phyloP scores from a whole-genome alignment of 2,888 invertebrate species.

The Eupithecia vulgata region DNA sequence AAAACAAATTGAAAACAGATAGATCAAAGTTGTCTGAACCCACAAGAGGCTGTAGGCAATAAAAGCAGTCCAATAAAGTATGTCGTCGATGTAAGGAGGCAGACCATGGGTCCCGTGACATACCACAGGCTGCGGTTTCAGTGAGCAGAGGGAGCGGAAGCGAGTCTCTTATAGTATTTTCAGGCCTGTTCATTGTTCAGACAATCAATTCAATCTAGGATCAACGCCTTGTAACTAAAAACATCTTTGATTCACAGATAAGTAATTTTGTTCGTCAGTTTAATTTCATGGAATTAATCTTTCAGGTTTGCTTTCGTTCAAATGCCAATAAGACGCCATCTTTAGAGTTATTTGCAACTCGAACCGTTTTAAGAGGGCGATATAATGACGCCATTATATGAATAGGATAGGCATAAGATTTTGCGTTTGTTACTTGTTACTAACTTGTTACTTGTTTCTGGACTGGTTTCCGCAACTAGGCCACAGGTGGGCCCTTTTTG shows the following conservation, averaged over 20 bases:
- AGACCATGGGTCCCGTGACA: background rate
- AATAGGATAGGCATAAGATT: too few relatives aligned
- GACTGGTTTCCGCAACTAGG: too few relatives aligned
- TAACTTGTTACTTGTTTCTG: too few relatives aligned
- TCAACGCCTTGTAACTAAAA: too few relatives aligned
- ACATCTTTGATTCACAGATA: background rate
- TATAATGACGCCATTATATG: too few relatives aligned
- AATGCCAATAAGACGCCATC: background rate
- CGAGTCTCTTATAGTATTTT: background rate
- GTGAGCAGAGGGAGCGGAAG: background rate
- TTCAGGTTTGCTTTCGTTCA: background rate
- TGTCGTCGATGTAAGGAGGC: slow-evolving; percentile 18
- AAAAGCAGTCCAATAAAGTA: slow-evolving; percentile 30
- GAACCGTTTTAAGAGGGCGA: too few relatives aligned
- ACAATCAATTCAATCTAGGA: too few relatives aligned
- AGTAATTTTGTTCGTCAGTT: background rate
- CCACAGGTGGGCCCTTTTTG: too few relatives aligned
- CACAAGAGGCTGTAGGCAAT: slow-evolving; percentile 25
- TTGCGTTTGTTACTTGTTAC: too few relatives aligned
- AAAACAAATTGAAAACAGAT: slow-evolving; percentile 7
- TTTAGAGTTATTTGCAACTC: background rate
- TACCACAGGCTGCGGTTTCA: background rate
- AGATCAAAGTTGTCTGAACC: slow-evolving; percentile 10
- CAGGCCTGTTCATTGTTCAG: background rate
- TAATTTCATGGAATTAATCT: background rate